Evolutionary conservation across 2,113 vertebrate genomes (phyloP), one percentile per base, ranked within the genome.

Genomic region (Trichomycterus rosablanca): DNA sequence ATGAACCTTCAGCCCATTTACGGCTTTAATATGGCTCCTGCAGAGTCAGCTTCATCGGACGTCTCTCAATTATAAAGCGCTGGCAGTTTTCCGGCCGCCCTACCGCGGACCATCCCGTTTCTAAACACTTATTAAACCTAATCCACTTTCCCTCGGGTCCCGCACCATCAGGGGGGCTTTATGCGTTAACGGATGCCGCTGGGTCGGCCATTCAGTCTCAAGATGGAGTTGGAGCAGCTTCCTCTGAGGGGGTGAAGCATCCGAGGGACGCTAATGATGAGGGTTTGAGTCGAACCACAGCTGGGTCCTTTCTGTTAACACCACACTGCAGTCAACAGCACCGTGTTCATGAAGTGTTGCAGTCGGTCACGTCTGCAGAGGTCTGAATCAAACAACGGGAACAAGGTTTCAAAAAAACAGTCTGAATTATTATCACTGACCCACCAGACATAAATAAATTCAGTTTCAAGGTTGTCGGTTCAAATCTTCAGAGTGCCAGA

Each of bases 161-260:
- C 67, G 7, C 67, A 53, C 71, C 70, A 70, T 71, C 73, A 56
- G 71, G 77, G 67, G 76, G 79, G 66, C 80, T 82, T 78, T 79
- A 67, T 76, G 50, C 26, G 4, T 16, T 7, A 30, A 6, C 59
- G 60, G 43, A 50, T 49, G n/a, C 46, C 34, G 40, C 26, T 19
- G 45, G 3, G 28, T 20, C 44, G 9, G 46, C 22, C 11, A 20
- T 19, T 34, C 14, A 42, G 20, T 35, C 19, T 50, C 51, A 57
- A 20, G 20, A 58, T 16, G 53, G 37, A 22, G 46, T 45, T 7
- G 11, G 24, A 16, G 32, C 12, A 62, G 49, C 20, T 26, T 24
- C 59, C 35, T 49, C 3, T 42, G 62, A 20, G 45, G 35, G 23
- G 35, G 26, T 30, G 14, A 37, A 1, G 35, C 7, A 3, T 23